A percentile compares a stretch with the other conserved stretches of the same genome.
Evolutionary conservation across 2,888 invertebrate species (phyloP).

Genomic region (Lathronympha strigana): DNA sequence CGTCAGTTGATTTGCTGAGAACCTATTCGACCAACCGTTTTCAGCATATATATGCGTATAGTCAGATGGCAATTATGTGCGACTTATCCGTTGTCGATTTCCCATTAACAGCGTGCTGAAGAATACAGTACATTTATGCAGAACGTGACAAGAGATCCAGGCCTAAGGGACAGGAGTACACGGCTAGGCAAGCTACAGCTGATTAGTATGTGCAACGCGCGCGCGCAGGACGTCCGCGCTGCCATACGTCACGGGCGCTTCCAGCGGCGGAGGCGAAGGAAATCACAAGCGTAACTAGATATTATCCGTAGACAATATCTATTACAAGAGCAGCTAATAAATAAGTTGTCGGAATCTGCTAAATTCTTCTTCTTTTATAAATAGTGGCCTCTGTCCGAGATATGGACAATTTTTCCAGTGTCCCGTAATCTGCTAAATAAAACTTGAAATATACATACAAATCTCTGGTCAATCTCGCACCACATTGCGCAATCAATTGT

Average conservation of each 20-base stretch:
- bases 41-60: no score
- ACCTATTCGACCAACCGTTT: no score
- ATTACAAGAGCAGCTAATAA: no score
- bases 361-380: no score
- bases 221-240: conserved; percentile 38
- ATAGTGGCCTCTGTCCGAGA: no score
- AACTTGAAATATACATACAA: no score
- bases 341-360: background rate
- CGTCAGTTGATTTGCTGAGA: no score
- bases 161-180: background rate
- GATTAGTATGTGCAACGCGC: conserved; percentile 29
- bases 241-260: conserved; percentile 18
- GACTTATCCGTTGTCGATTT: no score
- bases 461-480: background rate
- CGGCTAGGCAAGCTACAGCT: background rate
- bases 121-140: background rate
- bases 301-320: background rate
- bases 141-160: background rate
- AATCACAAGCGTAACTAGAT: conserved; percentile 1
- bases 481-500: conserved; percentile 3
- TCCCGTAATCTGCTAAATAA: no score
- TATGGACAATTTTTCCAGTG: no score
- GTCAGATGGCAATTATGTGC: no score
- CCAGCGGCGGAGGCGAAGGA: background rate
- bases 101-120: background rate